These are phyloP conservation scores for Lates japonicus DNA, from an alignment of 2,797 vertebrate species.

Conservation along the genomic window DNA sequence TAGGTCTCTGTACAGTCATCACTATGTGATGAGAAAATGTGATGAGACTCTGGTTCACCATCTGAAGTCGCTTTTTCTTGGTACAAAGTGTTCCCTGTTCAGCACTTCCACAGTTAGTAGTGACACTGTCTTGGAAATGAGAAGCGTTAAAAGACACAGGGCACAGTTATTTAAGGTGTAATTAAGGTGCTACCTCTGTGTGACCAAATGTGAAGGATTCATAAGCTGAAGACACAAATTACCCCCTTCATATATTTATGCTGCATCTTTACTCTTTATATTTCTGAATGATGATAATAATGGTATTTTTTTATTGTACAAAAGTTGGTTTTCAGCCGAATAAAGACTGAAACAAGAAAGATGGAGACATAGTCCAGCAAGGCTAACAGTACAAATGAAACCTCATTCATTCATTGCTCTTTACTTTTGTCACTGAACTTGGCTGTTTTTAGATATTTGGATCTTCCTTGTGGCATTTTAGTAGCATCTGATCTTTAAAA, in stretches of 20 bases:
- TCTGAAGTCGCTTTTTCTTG: constrained; percentile 10
- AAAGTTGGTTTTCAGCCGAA: neutral
- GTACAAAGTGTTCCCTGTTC: constrained; percentile 32
- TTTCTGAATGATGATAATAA: neutral
- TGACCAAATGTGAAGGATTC: neutral
- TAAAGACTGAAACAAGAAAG: too few relatives aligned
- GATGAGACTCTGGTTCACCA: neutral
- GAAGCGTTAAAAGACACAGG: neutral
- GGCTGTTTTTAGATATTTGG: neutral
- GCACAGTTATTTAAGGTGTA: neutral
- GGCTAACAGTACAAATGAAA: too few relatives aligned
- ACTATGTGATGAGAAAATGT: constrained; percentile 26
- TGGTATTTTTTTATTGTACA: neutral
- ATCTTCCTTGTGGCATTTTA: too few relatives aligned
- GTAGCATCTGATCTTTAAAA: too few relatives aligned
- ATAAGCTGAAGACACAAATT: neutral
- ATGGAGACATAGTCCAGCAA: neutral
- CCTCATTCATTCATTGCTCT: neutral
- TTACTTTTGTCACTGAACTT: neutral
- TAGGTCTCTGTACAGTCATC: neutral
- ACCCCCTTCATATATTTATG: neutral
- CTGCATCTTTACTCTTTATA: neutral
- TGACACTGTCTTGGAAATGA: constrained; percentile 21
- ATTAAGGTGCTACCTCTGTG: neutral
- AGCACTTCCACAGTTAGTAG: neutral